A percentile compares a stretch with the other conserved stretches of the same genome.
These are phyloP conservation scores for Leucopsar rothschildi DNA, from an alignment of 2,113 vertebrate genomes.

Conservation along the genomic window DNA sequence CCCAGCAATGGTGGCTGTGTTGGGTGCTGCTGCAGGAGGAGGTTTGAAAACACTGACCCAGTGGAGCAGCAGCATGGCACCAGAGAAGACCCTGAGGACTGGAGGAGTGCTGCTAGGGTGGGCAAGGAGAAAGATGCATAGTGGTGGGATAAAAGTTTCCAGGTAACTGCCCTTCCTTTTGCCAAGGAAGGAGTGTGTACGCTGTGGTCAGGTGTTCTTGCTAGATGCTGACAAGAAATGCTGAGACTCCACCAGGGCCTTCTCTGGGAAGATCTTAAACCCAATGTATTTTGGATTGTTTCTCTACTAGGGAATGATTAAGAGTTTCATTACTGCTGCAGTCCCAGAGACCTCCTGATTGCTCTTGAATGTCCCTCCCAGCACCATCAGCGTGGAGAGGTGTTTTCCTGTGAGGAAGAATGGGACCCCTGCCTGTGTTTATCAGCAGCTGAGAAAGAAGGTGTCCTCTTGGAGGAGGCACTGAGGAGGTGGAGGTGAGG, in stretches of 20 bases:
- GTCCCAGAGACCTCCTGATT: not conserved
- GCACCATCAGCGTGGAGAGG: not conserved
- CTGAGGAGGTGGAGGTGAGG: not conserved
- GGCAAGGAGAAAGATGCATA: not conserved
- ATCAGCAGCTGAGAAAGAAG: not conserved
- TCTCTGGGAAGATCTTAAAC: not conserved
- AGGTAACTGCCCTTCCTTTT: not conserved
- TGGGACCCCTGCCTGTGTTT: not conserved
- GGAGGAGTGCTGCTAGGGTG: not conserved
- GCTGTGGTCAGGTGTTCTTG: not conserved
- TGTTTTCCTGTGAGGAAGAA: not conserved
- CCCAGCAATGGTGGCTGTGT: accelerated
- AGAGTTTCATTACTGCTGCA: not conserved
- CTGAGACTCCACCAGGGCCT: not conserved
- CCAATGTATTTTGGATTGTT: not conserved
- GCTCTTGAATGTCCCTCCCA: not conserved
- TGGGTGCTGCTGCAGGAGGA: not conserved
- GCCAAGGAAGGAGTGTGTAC: not conserved
- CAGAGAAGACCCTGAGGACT: not conserved
- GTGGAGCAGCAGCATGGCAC: not conserved
- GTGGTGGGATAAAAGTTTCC: not conserved
- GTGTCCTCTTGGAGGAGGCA: not conserved
- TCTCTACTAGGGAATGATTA: not conserved
- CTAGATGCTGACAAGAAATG: not conserved
- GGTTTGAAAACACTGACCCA: not conserved